Evolutionary conservation across 1,140 invertebrate species (phyloP).

Genomic region (Cryptotermes secundus): DNA sequence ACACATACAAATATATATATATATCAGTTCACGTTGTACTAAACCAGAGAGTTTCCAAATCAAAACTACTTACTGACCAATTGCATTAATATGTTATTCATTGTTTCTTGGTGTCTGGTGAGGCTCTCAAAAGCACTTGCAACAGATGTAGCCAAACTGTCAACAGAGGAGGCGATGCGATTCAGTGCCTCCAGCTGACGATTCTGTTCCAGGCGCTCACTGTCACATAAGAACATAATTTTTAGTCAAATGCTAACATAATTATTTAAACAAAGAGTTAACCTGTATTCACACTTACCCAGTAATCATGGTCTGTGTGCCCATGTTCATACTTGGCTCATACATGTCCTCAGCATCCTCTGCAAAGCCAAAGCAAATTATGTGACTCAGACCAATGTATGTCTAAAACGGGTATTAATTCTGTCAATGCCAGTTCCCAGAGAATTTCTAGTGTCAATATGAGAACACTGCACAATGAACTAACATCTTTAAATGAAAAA

Average conservation of each 20-base stretch:
- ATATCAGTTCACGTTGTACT: not conserved
- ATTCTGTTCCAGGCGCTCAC: not conserved
- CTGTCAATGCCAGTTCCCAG: too few relatives aligned
- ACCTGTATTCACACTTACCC: not conserved
- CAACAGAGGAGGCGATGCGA: slow-evolving; percentile 4
- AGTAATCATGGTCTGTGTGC: not conserved
- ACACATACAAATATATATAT: too few relatives aligned
- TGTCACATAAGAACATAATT: not conserved
- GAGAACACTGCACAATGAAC: too few relatives aligned
- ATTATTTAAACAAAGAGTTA: not conserved
- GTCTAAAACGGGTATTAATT: too few relatives aligned
- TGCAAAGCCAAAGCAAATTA: not conserved
- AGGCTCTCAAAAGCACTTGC: not conserved
- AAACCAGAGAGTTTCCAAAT: not conserved
- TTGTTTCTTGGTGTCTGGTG: not conserved
- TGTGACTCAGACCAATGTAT: not conserved
- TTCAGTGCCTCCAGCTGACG: not conserved
- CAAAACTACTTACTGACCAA: not conserved
- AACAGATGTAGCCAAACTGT: not conserved
- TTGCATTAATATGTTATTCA: not conserved
- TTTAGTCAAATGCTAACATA: too few relatives aligned
- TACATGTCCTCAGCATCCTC: not conserved
- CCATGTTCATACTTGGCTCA: not conserved
- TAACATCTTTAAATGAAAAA: too few relatives aligned
- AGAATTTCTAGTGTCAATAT: too few relatives aligned